Evolutionary conservation across 2,113 vertebrate species (phyloP), one percentile per base, ranked within the genome.

Genomic region (Ageneiosus marmoratus): DNA sequence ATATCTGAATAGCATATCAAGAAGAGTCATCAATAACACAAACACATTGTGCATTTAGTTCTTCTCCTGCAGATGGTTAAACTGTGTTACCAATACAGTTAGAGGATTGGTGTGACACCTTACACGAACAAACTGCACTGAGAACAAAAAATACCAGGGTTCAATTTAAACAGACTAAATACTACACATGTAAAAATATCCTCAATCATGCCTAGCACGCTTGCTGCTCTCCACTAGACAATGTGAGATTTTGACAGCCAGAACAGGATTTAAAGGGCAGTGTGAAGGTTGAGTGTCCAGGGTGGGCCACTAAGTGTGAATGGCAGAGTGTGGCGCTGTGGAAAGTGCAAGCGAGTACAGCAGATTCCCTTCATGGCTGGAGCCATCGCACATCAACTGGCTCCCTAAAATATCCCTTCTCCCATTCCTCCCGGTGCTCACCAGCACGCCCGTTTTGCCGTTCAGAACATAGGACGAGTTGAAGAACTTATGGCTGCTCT

Each of bases 391-490:
- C 92, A 91, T 94, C 92, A 93, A 93, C 93, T 85, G 92, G 89
- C 89, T 92, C 90, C 93, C 91, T 87, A 92, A 94, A 94, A 95
- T 94, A 95, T 91, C 93, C 90, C 89, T 84, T 62, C 58, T 67
- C 79, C 51, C 13, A 63, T 85, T 82, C 86, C 70, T 44, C 84
- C 73, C 72, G 18, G 75, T 79, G 91, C 94, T 97, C 88, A 99
- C 98, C 96, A 99, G 93, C 63, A 94, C 96, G 88, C 98, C 98
- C 13, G 95, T 94, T 67, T 93, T 88, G 0, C 92, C 72, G 85
- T 95, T 94, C 86, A 97, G 79, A 16, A 87, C 90, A 88, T 98
- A 99, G 0, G 97, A 96, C 29, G 97, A 98, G 87, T 99, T 99
- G 70, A 93, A 91, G 87, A 95, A 93, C 73, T 93, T 95, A 73